phyloP scores from a whole-genome alignment of 2,888 invertebrate species.

The Branchellion lobata region DNA sequence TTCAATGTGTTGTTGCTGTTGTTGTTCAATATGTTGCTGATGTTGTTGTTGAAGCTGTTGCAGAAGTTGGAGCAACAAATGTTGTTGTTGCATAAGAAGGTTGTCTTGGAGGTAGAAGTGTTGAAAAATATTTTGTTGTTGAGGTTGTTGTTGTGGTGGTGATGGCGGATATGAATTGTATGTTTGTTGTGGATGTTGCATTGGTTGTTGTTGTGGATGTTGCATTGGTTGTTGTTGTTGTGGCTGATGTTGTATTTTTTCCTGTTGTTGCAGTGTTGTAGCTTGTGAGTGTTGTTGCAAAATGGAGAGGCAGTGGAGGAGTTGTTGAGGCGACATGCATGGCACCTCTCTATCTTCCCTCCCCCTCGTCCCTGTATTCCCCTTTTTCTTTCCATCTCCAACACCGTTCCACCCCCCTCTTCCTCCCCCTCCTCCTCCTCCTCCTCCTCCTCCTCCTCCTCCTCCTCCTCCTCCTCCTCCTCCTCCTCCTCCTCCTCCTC shows the following conservation, averaged over 20 bases:
- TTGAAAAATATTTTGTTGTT: background rate
- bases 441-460: background rate
- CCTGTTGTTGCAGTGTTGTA: no score
- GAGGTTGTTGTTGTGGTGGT: background rate
- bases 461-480: background rate
- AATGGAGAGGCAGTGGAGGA: no score
- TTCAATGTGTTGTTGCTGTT: background rate
- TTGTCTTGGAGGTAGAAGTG: background rate
- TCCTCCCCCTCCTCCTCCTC: background rate
- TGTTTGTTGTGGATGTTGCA: background rate
- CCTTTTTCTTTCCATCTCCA: no score
- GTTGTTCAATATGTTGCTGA: background rate
- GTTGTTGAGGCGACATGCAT: background rate
- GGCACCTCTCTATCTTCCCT: background rate
- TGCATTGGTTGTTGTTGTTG: background rate
- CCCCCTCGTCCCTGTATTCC: background rate
- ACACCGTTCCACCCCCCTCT: background rate
- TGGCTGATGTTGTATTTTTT: slow-evolving; percentile 2
- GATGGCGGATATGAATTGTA: background rate
- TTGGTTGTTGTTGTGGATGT: background rate
- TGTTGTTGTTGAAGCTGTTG: background rate
- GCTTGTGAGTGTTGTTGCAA: no score
- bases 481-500: background rate
- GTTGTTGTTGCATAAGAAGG: background rate
- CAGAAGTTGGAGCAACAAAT: background rate